Conservation (phyloP, 2,797 vertebrate genomes). For the Rhinoraja longicauda region DNA sequence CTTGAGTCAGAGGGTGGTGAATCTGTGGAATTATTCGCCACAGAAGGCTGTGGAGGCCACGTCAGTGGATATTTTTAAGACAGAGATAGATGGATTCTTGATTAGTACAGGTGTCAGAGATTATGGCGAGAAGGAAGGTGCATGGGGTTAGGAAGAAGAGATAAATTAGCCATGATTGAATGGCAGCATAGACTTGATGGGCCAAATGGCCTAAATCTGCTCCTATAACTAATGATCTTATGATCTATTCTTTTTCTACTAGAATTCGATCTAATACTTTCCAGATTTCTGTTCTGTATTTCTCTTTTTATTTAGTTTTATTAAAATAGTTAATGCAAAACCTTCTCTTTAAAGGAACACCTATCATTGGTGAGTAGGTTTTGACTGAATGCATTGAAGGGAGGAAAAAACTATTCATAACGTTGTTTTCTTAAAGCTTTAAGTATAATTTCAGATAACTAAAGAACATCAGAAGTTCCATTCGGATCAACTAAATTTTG, state of each 20-base stretch:
- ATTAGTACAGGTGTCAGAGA: too few species aligned
- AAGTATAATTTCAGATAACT: background rate
- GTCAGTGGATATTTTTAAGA: too few species aligned
- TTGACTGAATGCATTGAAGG: background rate
- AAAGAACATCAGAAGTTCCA: background rate
- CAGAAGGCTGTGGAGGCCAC: too few species aligned
- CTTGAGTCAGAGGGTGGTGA: too few species aligned
- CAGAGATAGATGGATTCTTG: too few species aligned
- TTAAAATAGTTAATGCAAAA: background rate
- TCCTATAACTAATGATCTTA: too few species aligned
- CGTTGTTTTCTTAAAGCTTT: background rate
- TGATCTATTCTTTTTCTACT: background rate
- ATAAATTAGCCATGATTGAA: too few species aligned
- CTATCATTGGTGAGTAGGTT: background rate
- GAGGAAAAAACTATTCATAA: background rate
- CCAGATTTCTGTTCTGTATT: background rate
- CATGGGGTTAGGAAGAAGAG: too few species aligned
- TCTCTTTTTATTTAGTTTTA: background rate
- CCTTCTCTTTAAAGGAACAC: background rate
- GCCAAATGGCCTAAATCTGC: too few species aligned
- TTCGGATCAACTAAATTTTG: background rate
- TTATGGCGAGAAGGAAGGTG: too few species aligned
- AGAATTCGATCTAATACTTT: background rate
- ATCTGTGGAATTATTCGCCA: too few species aligned
- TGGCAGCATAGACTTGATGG: too few species aligned